Evolutionary conservation across 2,797 vertebrate species (phyloP), one percentile per base, ranked within the genome.

Genomic region (Borostomias antarcticus): DNA sequence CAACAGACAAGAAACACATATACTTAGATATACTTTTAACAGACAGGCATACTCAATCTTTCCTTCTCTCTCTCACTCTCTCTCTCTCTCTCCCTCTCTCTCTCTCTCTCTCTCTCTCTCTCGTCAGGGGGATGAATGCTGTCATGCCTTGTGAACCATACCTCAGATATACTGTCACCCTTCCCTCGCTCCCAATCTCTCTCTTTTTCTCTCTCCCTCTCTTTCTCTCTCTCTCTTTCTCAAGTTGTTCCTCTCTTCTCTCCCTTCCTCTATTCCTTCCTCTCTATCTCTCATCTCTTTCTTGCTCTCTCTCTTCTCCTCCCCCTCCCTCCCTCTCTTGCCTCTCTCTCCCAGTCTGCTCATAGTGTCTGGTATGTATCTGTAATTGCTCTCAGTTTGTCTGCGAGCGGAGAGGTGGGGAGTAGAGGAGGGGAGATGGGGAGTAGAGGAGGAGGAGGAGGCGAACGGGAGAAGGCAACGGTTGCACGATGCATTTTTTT

Each of bases 351-450:
- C 56, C 26, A 26, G 37, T 69, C 79, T 65, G 45, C 53, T 61
- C 69, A 77, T 72, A 72, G 80, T 68, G 70, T 80, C 83, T 88
- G 86, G 83, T 89, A 88, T 89, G 83, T 75, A 74, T 82, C 71
- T 83, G 77, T 78, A 77, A 86, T 85, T 86, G 74, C 76, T 86
- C 84, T 90, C 68, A 43, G 58, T 82, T 75, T 75, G 77, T 87
- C n/a, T n/a, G n/a, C n/a, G n/a, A n/a, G n/a, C n/a, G n/a, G n/a
- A n/a, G n/a, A n/a, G n/a, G n/a, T n/a, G n/a, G n/a, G n/a, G n/a
- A n/a, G n/a, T n/a, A n/a, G n/a, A n/a, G n/a, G n/a, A n/a, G n/a
- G n/a, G n/a, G n/a, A n/a, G n/a, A n/a, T n/a, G n/a, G n/a, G n/a
- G n/a, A n/a, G n/a, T n/a, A n/a, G n/a, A n/a, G n/a, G n/a, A n/a